Conservation (phyloP, 2,888 invertebrate genomes). For the Meiosimyza platycephala region DNA sequence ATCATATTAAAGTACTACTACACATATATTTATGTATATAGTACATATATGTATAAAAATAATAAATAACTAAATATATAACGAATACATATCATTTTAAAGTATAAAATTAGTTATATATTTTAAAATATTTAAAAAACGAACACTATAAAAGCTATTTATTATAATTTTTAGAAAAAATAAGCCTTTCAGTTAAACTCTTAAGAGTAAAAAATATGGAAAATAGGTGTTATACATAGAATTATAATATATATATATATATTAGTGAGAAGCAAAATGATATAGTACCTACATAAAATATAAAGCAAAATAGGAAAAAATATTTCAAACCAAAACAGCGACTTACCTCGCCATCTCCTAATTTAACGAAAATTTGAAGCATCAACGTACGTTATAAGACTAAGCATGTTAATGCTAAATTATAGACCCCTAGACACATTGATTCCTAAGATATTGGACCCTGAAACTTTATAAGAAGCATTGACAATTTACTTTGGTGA, state of each 20-base stretch:
- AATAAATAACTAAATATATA: constrained; percentile 40
- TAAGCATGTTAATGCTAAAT: too few species aligned
- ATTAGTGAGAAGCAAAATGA: background rate
- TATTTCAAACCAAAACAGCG: too few species aligned
- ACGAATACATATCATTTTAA: constrained; percentile 60
- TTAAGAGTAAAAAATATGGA: constrained; percentile 51
- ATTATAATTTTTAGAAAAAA: constrained; percentile 14
- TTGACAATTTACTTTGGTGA: too few species aligned
- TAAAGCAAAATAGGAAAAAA: too few species aligned
- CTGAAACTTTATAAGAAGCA: too few species aligned
- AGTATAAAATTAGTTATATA: constrained; percentile 48
- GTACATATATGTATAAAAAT: background rate
- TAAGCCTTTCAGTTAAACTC: constrained; percentile 44
- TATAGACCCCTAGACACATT: too few species aligned
- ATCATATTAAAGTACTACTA: constrained; percentile 39
- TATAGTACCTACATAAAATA: background rate
- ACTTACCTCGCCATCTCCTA: too few species aligned
- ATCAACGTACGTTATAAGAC: too few species aligned
- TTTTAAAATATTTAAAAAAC: constrained; percentile 32
- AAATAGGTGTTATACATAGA: constrained; percentile 37
- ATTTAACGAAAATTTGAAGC: too few species aligned
- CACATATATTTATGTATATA: constrained; percentile 6
- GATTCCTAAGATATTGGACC: too few species aligned
- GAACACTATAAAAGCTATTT: background rate
- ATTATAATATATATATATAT: constrained; percentile 30